phyloP scores from a whole-genome alignment of 2,888 invertebrate genomes.

The Sesia apiformis region DNA sequence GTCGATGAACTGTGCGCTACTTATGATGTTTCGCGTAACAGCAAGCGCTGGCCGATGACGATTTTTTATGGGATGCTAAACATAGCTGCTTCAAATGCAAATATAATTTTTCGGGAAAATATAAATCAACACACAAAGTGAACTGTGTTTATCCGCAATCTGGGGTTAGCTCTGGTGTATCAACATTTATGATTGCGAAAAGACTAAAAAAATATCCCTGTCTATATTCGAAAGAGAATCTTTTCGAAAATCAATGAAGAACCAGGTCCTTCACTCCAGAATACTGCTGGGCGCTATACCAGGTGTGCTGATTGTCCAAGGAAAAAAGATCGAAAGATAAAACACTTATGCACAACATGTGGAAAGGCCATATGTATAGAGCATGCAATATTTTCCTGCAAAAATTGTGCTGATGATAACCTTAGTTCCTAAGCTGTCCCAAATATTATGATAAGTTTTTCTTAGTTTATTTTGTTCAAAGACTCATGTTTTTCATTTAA shows the following conservation, averaged over 20 bases:
- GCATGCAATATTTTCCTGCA: slow-evolving; percentile 1
- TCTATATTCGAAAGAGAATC: slow-evolving; percentile 3
- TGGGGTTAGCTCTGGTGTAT: slow-evolving; percentile 3
- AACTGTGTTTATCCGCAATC: slow-evolving; percentile 5
- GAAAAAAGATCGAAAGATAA: slow-evolving; percentile 8
- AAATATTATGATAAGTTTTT: too few relatives aligned
- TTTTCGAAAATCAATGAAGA: slow-evolving; percentile 3
- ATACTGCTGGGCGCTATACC: slow-evolving; percentile 4
- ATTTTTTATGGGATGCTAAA: slow-evolving; percentile 14
- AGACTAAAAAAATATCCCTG: slow-evolving; percentile 6
- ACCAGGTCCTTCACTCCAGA: slow-evolving; percentile 1
- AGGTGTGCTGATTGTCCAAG: slow-evolving; percentile 6
- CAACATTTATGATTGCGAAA: slow-evolving; percentile 3
- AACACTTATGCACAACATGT: slow-evolving; percentile 4
- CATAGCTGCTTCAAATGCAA: slow-evolving; percentile 12
- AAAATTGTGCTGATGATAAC: slow-evolving; percentile 3
- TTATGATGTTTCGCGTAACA: slow-evolving; percentile 15
- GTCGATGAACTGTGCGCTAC: slow-evolving; percentile 16
- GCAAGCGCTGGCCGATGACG: slow-evolving; percentile 17
- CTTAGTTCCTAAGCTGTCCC: not conserved
- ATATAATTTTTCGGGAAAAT: slow-evolving; percentile 12
- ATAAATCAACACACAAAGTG: slow-evolving; percentile 3
- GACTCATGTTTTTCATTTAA: not conserved
- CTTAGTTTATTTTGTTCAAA: not conserved
- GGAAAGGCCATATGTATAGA: slow-evolving; percentile 3